Percentiles rank a stretch among this genome's conserved stretches.
These are phyloP conservation scores for Magallana gigas DNA, from an alignment of 1,140 invertebrate genomes.

Conservation along the genomic window DNA sequence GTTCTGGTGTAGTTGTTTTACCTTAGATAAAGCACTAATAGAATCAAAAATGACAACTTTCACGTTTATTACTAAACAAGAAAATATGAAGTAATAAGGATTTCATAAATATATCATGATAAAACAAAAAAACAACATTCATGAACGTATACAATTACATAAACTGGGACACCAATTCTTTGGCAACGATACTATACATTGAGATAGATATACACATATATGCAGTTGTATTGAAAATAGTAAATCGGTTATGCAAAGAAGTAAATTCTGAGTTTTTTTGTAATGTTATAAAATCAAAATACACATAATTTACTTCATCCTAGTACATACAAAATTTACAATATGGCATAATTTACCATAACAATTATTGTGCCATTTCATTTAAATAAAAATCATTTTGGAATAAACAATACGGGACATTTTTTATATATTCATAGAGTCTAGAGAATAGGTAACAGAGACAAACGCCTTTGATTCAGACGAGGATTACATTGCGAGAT, in stretches of 20 bases:
- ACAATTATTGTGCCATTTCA: too few relatives aligned
- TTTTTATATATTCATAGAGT: too few relatives aligned
- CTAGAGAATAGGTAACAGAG: background rate
- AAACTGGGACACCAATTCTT: constrained; percentile 9
- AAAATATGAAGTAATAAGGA: background rate
- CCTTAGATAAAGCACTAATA: too few relatives aligned
- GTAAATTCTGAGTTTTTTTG: background rate
- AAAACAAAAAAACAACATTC: constrained; percentile 12
- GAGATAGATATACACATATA: too few relatives aligned
- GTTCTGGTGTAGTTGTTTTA: too few relatives aligned
- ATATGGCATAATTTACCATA: background rate
- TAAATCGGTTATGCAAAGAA: background rate
- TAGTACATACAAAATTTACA: background rate
- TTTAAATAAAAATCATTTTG: too few relatives aligned
- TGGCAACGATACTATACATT: background rate
- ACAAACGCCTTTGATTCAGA: background rate
- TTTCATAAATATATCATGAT: constrained; percentile 27
- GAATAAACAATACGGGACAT: too few relatives aligned
- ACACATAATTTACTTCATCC: background rate
- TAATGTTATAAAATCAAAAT: background rate
- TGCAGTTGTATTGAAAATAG: too few relatives aligned
- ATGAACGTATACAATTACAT: background rate
- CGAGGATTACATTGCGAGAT: background rate
- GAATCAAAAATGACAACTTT: background rate
- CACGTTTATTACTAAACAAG: constrained; percentile 21